Base-by-base conservation (phyloP, 2,888 invertebrate species). In the Lycocerus yunnanus region DNA sequence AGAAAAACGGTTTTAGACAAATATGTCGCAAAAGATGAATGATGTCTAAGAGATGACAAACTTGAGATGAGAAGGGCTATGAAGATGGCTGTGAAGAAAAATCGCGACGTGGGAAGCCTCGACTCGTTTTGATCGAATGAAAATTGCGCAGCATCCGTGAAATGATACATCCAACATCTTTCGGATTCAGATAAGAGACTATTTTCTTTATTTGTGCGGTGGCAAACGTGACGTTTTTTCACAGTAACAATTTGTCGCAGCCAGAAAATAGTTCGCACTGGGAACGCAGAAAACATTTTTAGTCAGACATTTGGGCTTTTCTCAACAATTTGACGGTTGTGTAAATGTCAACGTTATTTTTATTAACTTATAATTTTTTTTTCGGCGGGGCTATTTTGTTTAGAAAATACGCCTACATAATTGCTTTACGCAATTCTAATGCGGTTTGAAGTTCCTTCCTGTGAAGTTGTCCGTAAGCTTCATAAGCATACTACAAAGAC, bases 91-190 rank as follows among this genome's bases (percentile, higher is more conserved):
- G 68, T 58, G 74, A 78, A 75, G 77, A 78, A 78, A 78, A 78
- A 80, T 80, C 79, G 80, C 80, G 79, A 79, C 82, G 79, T 82
- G 80, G 80, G 75, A 82, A 82, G 81, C 81, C 82, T 80, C 78
- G 74, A 77, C 80, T 80, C 81, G 80, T 82, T 84, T 84, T 84
- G 84, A 84, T 84, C 83, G 84, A 84, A 84, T 83, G 84, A 84
- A 83, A 85, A 85, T 85, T 85, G 85, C 83, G 83, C 85, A 84
- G 81, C 83, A 82, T 82, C 83, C 84, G 85, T 85, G 85, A 85
- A 85, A 85, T 85, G 85, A 85, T 84, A 83, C 84, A 84, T 84
- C 83, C 85, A 80, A 78, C 80, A 80, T 80, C 81, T 81, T 82
- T 81, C 81, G 82, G 81, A 83, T 83, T 83, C 83, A 83, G 83